These are phyloP conservation scores for Schizopygopsis pylzovi DNA, from an alignment of 2,797 vertebrate genomes.

Conservation along the genomic window DNA sequence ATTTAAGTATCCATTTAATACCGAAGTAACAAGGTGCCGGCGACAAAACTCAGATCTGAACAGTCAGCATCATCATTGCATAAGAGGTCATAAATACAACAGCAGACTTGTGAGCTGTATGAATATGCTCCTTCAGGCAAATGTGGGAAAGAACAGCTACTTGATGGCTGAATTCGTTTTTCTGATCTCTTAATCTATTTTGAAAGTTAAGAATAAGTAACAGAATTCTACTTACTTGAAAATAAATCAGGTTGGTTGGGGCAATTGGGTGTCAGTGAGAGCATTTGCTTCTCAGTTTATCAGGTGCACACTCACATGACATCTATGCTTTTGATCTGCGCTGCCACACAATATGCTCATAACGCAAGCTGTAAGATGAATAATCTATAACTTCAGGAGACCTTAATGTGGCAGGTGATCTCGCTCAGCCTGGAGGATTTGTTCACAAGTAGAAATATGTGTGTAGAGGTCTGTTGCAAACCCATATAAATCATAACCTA, in stretches of 20 bases:
- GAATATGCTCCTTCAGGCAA: conserved; percentile 62
- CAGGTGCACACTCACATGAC: not conserved
- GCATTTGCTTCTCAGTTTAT: conserved; percentile 30
- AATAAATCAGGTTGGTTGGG: conserved; percentile 62
- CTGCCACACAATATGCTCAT: conserved; percentile 41
- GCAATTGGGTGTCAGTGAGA: conserved; percentile 55
- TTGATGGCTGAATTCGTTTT: conserved; percentile 70
- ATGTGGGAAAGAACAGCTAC: conserved; percentile 60
- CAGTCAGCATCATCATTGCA: not conserved
- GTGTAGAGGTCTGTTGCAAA: conserved; percentile 62
- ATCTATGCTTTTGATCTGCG: conserved; percentile 18
- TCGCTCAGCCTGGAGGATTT: conserved; percentile 66
- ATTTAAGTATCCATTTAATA: not conserved
- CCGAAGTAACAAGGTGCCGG: not conserved
- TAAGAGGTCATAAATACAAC: conserved; percentile 31
- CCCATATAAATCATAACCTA: conserved; percentile 73
- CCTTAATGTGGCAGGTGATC: conserved; percentile 64
- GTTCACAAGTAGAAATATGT: conserved; percentile 64
- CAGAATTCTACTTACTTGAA: conserved; percentile 61
- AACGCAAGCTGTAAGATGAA: conserved; percentile 40
- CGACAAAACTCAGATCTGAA: not conserved
- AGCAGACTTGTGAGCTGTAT: conserved; percentile 62
- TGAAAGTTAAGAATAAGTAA: conserved; percentile 53
- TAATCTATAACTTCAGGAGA: conserved; percentile 51
- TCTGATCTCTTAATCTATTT: conserved; percentile 71